phyloP scores from a whole-genome alignment of 2,888 invertebrate genomes.

The Polylopha cassiicola region DNA sequence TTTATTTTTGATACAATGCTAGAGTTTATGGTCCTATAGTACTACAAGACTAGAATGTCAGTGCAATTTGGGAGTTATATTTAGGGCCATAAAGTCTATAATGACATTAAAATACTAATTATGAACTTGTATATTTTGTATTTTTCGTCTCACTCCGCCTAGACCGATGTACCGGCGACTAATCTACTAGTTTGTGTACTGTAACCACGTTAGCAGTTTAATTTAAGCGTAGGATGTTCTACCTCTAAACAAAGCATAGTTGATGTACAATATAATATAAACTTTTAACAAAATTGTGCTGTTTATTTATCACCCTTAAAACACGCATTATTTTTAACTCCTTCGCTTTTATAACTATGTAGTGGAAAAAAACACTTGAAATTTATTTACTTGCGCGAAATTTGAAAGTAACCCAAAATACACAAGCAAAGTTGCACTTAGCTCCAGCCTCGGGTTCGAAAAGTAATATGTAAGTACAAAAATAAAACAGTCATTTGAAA shows the following conservation, averaged over 20 bases:
- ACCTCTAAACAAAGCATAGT: constrained; percentile 76
- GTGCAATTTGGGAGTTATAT: background rate
- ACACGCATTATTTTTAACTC: background rate
- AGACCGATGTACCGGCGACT: constrained; percentile 60
- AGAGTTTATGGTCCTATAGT: constrained; percentile 8
- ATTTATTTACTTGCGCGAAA: too few species aligned
- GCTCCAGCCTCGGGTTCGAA: background rate
- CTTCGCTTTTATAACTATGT: background rate
- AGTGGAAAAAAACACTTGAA: too few species aligned
- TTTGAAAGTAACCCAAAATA: too few species aligned
- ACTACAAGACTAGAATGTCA: constrained; percentile 2
- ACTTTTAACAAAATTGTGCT: constrained; percentile 62
- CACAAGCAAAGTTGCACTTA: too few species aligned
- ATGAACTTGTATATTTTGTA: constrained; percentile 10
- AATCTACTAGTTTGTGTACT: constrained; percentile 57
- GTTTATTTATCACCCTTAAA: constrained; percentile 41
- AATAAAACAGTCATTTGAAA: constrained; percentile 49
- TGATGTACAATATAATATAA: constrained; percentile 71
- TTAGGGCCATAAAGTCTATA: background rate
- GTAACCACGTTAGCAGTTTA: constrained; percentile 68
- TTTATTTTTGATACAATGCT: constrained; percentile 7
- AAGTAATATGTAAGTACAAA: constrained; percentile 4
- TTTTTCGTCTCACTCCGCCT: constrained; percentile 59
- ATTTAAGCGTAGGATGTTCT: constrained; percentile 75
- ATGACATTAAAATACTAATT: constrained; percentile 1